phyloP scores from a whole-genome alignment of 2,113 vertebrate species.

The Pelodiscus sinensis region DNA sequence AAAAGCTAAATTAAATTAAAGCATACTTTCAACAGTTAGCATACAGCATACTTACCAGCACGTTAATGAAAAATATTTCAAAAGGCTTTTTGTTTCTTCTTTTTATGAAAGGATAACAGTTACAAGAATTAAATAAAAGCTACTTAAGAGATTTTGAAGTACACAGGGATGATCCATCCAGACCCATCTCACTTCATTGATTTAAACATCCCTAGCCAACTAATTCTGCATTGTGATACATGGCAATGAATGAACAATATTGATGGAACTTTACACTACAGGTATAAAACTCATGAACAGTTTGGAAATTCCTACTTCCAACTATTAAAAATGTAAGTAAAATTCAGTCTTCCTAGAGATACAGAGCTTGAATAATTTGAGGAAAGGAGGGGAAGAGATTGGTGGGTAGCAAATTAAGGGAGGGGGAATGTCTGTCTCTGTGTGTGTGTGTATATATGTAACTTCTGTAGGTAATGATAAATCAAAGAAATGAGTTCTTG shows the following conservation, averaged over 20 bases:
- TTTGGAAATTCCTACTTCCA: slow-evolving; percentile 50
- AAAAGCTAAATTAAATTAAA: slow-evolving; percentile 83
- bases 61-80: slow-evolving; percentile 79
- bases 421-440: neutral
- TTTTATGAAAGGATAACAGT: slow-evolving; percentile 26
- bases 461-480: neutral
- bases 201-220: neutral
- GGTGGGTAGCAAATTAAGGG: slow-evolving; percentile 38
- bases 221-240: neutral
- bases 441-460: neutral
- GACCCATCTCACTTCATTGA: neutral
- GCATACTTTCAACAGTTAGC: slow-evolving; percentile 75
- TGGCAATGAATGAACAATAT: neutral
- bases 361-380: slow-evolving; percentile 45
- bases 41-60: slow-evolving; percentile 69
- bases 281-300: neutral
- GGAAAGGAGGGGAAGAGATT: neutral
- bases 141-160: slow-evolving; percentile 36
- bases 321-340: slow-evolving; percentile 4
- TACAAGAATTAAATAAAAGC: slow-evolving; percentile 64
- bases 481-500: slow-evolving; percentile 40
- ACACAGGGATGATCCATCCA: slow-evolving; percentile 9
- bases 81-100: slow-evolving; percentile 16
- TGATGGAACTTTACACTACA: neutral
- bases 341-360: slow-evolving; percentile 49